phyloP scores from a whole-genome alignment of 2,888 invertebrate genomes.

The Perdita meconis region DNA sequence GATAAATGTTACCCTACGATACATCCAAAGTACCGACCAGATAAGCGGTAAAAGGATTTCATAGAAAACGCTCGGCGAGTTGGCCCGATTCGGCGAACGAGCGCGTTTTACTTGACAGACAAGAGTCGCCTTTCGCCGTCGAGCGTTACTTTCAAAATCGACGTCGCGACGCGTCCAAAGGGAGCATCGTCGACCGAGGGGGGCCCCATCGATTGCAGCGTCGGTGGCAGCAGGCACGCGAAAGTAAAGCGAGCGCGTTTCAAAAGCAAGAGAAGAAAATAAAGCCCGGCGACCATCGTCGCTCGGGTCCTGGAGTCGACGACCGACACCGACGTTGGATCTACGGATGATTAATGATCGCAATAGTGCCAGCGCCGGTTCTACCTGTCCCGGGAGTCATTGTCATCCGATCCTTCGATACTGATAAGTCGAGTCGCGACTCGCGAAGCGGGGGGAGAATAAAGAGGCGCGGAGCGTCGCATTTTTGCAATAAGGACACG shows the following conservation, averaged over 20 bases:
- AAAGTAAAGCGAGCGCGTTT: conserved; percentile 36
- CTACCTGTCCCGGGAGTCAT: conserved; percentile 36
- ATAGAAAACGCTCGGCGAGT: background rate
- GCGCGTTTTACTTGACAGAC: conserved; percentile 17
- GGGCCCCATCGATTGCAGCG: conserved; percentile 16
- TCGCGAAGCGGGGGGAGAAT: background rate
- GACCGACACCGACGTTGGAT: conserved; percentile 45
- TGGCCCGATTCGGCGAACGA: conserved; percentile 9
- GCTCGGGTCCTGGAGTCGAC: conserved; percentile 8
- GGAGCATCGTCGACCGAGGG: conserved; percentile 21
- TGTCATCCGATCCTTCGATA: conserved; percentile 45
- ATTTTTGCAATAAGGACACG: no score
- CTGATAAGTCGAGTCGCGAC: conserved; percentile 20
- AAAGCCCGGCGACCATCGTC: conserved; percentile 31
- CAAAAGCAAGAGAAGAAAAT: conserved; percentile 33
- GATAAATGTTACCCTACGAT: no score
- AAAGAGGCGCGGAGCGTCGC: background rate
- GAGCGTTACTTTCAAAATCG: conserved; percentile 14
- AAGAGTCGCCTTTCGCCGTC: background rate
- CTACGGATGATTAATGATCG: conserved; percentile 63
- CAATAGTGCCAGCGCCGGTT: conserved; percentile 35
- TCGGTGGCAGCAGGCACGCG: conserved; percentile 20
- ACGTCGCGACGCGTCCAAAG: conserved; percentile 22
- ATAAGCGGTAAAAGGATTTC: background rate
- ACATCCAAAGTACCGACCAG: no score